phyloP scores from a whole-genome alignment of 2,888 invertebrate genomes.

The Byasa hedistus region DNA sequence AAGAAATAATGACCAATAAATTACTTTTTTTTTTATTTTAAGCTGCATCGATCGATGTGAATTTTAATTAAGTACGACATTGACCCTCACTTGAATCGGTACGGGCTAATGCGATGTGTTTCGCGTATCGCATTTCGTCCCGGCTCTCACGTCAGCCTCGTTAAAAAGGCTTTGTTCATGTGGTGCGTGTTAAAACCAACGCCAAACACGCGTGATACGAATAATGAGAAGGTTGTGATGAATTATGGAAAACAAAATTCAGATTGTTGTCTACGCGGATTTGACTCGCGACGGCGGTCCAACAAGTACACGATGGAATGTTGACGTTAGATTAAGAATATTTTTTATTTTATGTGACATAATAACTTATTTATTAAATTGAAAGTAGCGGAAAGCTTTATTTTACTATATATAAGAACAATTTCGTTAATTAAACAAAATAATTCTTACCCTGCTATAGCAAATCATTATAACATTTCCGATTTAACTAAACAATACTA shows the following conservation, averaged over 20 bases:
- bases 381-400: not conserved
- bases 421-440: too few species aligned
- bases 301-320: slow-evolving; percentile 13
- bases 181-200: slow-evolving; percentile 27
- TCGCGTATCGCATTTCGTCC: slow-evolving; percentile 23
- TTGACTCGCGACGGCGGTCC: slow-evolving; percentile 14
- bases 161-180: slow-evolving; percentile 24
- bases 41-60: not conserved
- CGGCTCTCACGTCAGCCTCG: slow-evolving; percentile 22
- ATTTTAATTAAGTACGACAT: slow-evolving; percentile 20
- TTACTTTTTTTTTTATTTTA: not conserved
- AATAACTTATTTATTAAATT: not conserved
- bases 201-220: slow-evolving; percentile 29
- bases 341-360: not conserved
- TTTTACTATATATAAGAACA: too few species aligned
- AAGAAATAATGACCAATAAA: not conserved
- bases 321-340: not conserved
- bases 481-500: too few species aligned
- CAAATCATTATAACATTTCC: too few species aligned
- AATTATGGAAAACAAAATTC: slow-evolving; percentile 31
- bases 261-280: slow-evolving; percentile 30
- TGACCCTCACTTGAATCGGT: slow-evolving; percentile 15
- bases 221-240: slow-evolving; percentile 25
- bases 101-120: slow-evolving; percentile 12
- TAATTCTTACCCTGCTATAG: too few species aligned